Conservation (phyloP, 2,797 vertebrate species). For the Thalassophryne amazonica region DNA sequence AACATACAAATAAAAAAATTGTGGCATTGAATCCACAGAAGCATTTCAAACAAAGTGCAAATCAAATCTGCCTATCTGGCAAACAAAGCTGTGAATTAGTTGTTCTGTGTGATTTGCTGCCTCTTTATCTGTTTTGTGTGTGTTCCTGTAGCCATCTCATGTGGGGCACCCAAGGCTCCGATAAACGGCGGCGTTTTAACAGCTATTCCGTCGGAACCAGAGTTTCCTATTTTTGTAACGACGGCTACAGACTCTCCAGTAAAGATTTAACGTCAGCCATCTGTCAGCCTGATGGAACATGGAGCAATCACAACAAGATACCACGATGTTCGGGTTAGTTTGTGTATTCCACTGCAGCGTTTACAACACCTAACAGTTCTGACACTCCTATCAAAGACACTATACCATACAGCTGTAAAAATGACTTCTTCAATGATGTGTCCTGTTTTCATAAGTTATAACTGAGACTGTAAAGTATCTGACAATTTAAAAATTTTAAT, state of each 20-base stretch:
- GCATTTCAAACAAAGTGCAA: constrained; percentile 10
- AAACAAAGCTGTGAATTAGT: constrained; percentile 12
- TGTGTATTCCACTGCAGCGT: no score
- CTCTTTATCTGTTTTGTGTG: constrained; percentile 14
- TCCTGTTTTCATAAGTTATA: no score
- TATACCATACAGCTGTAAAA: no score
- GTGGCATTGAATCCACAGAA: constrained; percentile 10
- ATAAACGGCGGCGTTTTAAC: constrained; percentile 92
- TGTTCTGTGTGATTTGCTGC: constrained; percentile 8
- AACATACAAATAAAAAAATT: neutral
- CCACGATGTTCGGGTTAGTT: constrained; percentile 91
- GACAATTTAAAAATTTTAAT: neutral
- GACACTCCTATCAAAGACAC: no score
- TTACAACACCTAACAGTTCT: neutral
- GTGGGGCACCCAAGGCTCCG: constrained; percentile 94
- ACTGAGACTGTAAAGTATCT: neutral
- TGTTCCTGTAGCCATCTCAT: constrained; percentile 87
- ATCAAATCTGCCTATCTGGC: constrained; percentile 19
- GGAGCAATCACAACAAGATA: constrained; percentile 99
- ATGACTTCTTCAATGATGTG: no score
- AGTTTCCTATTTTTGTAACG: constrained; percentile 97
- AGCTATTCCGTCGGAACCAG: constrained; percentile 94
- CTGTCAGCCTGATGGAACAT: constrained; percentile 95
- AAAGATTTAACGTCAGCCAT: constrained; percentile 94
- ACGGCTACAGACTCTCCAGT: constrained; percentile 93